phyloP scores from a whole-genome alignment of 2,888 invertebrate genomes.

The Aproaerema taeniolella region DNA sequence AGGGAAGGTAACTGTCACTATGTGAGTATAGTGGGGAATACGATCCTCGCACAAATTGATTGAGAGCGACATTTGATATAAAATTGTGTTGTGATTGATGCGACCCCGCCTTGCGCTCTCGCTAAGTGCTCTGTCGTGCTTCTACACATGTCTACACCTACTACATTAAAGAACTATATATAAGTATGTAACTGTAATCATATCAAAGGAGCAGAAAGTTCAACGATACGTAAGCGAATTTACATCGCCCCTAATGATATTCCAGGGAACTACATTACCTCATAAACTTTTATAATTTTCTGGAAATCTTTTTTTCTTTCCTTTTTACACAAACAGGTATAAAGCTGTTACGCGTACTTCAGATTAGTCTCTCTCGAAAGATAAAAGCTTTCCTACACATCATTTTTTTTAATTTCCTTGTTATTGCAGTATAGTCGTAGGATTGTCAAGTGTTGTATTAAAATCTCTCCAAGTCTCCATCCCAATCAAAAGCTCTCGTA shows the following conservation, averaged over 20 bases:
- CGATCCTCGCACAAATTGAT: slow-evolving; percentile 74
- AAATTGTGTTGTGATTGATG: slow-evolving; percentile 77
- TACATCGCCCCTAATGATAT: slow-evolving; percentile 5
- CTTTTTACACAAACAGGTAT: slow-evolving; percentile 1
- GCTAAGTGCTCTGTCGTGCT: slow-evolving; percentile 72
- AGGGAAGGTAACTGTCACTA: slow-evolving; percentile 41
- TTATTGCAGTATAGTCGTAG: background rate
- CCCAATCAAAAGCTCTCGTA: background rate
- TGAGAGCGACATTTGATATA: slow-evolving; percentile 78
- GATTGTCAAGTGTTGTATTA: background rate
- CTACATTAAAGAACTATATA: too few relatives aligned
- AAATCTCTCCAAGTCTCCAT: background rate
- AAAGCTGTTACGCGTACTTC: too few relatives aligned
- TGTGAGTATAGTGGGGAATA: slow-evolving; percentile 55
- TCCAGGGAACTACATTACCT: slow-evolving; percentile 4
- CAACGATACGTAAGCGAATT: slow-evolving; percentile 2
- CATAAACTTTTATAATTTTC: slow-evolving; percentile 8
- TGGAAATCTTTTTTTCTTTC: background rate
- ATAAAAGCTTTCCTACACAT: slow-evolving; percentile 2
- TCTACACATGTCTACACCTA: slow-evolving; percentile 40
- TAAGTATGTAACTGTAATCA: too few relatives aligned
- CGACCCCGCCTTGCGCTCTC: slow-evolving; percentile 60
- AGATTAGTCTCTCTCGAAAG: slow-evolving; percentile 3
- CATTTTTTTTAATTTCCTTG: background rate
- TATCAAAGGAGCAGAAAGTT: too few relatives aligned